Evolutionary conservation across 2,888 invertebrate genomes (phyloP).

Genomic region (Pristionchus fissidentatus): DNA sequence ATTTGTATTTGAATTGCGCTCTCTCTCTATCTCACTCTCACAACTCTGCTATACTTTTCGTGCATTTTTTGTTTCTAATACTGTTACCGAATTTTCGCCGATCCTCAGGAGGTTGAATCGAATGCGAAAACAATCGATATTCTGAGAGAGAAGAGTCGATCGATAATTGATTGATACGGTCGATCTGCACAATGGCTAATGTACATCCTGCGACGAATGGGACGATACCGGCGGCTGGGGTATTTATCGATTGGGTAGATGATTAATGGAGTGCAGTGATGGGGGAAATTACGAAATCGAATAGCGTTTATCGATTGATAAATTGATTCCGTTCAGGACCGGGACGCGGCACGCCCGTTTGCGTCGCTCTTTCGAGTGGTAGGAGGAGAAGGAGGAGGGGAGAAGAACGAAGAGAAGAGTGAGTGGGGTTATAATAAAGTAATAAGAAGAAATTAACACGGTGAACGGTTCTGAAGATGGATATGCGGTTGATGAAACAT

Average conservation of each 20-base stretch:
- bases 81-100: background rate
- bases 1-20: conserved; percentile 22
- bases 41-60: background rate
- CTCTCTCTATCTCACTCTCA: too few species aligned
- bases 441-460: too few species aligned
- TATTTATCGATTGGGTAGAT: background rate
- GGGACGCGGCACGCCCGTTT: conserved; percentile 48
- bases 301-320: background rate
- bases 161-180: too few species aligned
- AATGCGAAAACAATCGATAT: background rate
- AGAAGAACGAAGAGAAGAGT: conserved; percentile 11
- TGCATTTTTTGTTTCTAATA: background rate
- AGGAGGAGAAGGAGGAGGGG: conserved; percentile 40
- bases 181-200: conserved; percentile 14
- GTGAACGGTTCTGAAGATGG: background rate
- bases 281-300: background rate
- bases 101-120: background rate
- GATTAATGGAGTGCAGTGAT: background rate
- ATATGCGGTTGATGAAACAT: too few species aligned
- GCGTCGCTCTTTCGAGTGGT: conserved; percentile 46
- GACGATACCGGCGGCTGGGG: conserved; percentile 4
- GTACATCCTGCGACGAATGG: conserved; percentile 15
- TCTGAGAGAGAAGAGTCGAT: background rate
- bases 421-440: background rate
- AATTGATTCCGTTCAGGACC: conserved; percentile 33